phyloP scores from a whole-genome alignment of 2,113 vertebrate species.

The Merops nubicus region DNA sequence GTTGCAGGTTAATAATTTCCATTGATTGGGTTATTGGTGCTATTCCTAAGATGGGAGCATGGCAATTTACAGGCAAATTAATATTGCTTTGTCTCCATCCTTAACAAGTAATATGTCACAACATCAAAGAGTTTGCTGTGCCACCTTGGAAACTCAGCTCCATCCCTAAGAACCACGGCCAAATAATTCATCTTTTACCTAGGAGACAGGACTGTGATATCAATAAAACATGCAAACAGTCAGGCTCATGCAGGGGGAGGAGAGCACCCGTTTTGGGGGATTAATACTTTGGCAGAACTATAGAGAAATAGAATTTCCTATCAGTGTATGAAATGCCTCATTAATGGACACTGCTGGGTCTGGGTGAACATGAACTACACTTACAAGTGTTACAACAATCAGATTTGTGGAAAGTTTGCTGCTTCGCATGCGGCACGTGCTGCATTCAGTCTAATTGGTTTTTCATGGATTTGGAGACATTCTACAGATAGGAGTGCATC shows the following conservation, averaged over 20 bases:
- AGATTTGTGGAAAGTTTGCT: neutral
- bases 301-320: slow-evolving; percentile 10
- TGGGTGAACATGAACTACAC: neutral
- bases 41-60: neutral
- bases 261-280: neutral
- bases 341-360: slow-evolving; percentile 22
- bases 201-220: slow-evolving; percentile 46
- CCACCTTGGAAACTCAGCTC: slow-evolving; percentile 44
- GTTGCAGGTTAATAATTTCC: neutral
- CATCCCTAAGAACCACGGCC: slow-evolving; percentile 39
- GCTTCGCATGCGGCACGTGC: neutral
- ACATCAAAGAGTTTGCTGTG: slow-evolving; percentile 3
- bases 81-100: slow-evolving; percentile 24
- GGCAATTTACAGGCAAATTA: slow-evolving; percentile 2
- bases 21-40: neutral
- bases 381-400: neutral
- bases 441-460: neutral
- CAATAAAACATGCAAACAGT: slow-evolving; percentile 59
- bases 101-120: neutral
- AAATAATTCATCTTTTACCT: slow-evolving; percentile 74
- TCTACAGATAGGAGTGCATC: neutral
- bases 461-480: neutral
- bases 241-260: neutral
- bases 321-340: neutral
- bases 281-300: slow-evolving; percentile 46